Evolutionary conservation across 2,113 vertebrate species (phyloP).

Genomic region (Carollia perspicillata): DNA sequence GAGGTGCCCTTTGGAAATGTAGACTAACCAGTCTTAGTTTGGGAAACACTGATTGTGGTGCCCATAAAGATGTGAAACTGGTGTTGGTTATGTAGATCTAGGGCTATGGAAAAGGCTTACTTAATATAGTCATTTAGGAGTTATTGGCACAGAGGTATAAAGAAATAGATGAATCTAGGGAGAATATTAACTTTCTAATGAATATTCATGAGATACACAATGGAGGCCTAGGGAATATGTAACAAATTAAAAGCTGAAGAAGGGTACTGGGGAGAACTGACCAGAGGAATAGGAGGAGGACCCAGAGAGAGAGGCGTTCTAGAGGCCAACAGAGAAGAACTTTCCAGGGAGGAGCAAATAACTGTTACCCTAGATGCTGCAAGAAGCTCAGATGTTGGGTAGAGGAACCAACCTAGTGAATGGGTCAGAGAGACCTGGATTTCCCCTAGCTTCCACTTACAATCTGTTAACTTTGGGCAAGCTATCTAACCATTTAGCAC

Average conservation of each 20-base stretch:
- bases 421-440: background rate
- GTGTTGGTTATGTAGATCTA: background rate
- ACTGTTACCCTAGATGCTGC: background rate
- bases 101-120: background rate
- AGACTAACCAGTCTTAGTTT: background rate
- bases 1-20: background rate
- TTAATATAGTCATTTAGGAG: background rate
- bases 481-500: background rate
- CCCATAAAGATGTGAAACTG: background rate
- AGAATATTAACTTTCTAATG: background rate
- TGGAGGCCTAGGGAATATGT: background rate
- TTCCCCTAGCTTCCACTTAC: background rate
- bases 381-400: background rate
- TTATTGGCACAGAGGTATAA: background rate
- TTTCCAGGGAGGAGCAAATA: background rate
- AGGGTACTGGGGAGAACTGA: background rate
- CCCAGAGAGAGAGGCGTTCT: background rate
- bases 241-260: conserved; percentile 48
- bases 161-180: background rate
- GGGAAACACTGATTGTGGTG: background rate
- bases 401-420: background rate
- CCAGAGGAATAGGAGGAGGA: background rate
- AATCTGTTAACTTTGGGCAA: background rate
- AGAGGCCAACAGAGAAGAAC: background rate
- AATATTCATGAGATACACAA: background rate